Evolutionary conservation across 2,888 invertebrate species (phyloP), one percentile per base, ranked within the genome.

Genomic region (Trypoxylon attenuatum): DNA sequence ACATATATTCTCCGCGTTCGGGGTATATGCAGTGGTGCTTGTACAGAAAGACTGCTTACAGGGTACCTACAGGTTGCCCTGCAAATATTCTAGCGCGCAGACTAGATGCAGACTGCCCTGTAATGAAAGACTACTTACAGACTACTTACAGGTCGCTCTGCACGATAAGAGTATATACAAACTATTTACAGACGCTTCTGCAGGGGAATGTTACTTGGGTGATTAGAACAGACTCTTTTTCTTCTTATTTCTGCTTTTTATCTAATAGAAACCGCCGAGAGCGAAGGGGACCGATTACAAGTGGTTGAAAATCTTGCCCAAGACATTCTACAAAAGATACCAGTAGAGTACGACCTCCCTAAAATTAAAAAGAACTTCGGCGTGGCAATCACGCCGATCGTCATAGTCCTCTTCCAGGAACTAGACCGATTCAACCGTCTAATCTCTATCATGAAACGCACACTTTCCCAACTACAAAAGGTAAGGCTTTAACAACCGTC

Each of bases 331-430:
- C 84, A 85, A 22, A 94, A 94, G 85, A 89, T 97, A 52, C 97
- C 97, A 0, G 84, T 86, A 8, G 89, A 90, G 69, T 96, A 93
- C 85, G 96, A 97, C 87, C 89, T 96, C 46, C 93, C 92, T 89
- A 92, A 92, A 83, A 92, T 96, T 23, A 91, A 94, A 71, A 94
- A 94, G 84, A 91, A 91, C 82, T 94, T 93, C 83, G 95, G 95
- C 79, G 89, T 94, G 87, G 91, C 91, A 72, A 92, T 96, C 76
- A 92, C 94, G 2, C 97, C 97, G 1, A 93, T 95, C 0, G 91
- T 94, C 0, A 93, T 97, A 13, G 97, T 97, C 0, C 87, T 97
- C 49, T 89, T 97, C 51, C 97, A 97, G 89, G 95, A 97, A 86
- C 87, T 97, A 33, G 96, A 97, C 80, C 90, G 96, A 64, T 96